Evolutionary conservation across 1,140 invertebrate species (phyloP), one percentile per base, ranked within the genome.

Genomic region (Pararge aegeria): DNA sequence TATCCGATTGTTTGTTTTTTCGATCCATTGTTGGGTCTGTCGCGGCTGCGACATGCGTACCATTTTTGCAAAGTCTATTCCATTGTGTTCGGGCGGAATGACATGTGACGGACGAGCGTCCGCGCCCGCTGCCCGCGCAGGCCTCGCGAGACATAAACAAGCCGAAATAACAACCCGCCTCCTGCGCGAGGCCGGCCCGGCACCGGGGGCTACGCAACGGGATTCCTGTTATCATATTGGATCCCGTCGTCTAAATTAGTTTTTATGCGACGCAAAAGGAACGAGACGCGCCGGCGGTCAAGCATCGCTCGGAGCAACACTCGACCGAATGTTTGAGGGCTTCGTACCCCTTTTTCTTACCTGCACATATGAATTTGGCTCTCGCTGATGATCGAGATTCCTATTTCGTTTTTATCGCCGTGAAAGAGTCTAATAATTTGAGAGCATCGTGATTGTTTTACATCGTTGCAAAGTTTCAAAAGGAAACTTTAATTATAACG

Each of bases 1-100:
- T 87, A 89, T 89, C 79, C 68, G 78, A 83, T 84, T 87, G 87
- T 89, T 89, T 89, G 86, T 87, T 87, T 89, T 85, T 89, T 87
- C 64, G 66, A 49, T 55, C 77, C 83, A 87, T 89, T 89, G 86
- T 89, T 80, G 67, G 56, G 61, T 69, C 61, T 68, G 74, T 71
- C 70, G 72, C 56, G 69, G 71, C 73, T 68, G 76, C 70, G 80
- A 83, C 80, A 86, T 79, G 82, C 83, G 81, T 75, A 79, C 80
- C 78, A 85, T 85, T 86, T 87, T 87, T 80, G 84, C 86, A 68
- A 73, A 83, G 74, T 82, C 83, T 85, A 85, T 84, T 70, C 78
- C 70, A 83, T 87, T 87, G 83, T 85, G 71, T 82, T 80, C 64
- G 68, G 67, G 51, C 55, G 58, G 76, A 81, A 77, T 87, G 86